Base-by-base conservation (phyloP, 2,888 invertebrate species). In the Neelides folsomi region DNA sequence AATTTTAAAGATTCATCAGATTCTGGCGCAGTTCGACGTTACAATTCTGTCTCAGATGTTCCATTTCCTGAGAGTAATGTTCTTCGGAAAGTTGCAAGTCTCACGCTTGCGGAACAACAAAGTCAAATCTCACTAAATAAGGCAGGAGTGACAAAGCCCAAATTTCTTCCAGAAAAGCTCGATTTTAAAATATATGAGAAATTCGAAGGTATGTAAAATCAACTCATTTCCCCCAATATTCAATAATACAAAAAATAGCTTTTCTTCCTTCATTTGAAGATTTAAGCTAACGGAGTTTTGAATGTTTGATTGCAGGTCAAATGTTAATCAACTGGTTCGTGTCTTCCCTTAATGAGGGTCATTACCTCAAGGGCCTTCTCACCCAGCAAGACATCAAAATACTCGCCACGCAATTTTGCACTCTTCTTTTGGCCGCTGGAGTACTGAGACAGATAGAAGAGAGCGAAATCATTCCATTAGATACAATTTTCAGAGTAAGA, bases 171-270 rank as follows among this genome's bases (percentile, higher is more conserved):
- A 2, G 85, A 86, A 69, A 89, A 87, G 72, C 76, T 89, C 65
- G 83, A 88, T 74, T 86, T 86, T 71, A 81, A 82, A 67, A 77
- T 85, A 57, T 85, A 84, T 70, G 86, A 90, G 72, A 89, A 88
- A 72, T 92, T 92, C 73, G 89, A 92, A 82, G 90, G 90, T 89
- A 73, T 73, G 74, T n/a, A n/a, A n/a, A n/a, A n/a, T n/a, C n/a
- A n/a, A n/a, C n/a, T n/a, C n/a, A n/a, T n/a, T n/a, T n/a, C n/a
- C n/a, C n/a, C n/a, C n/a, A n/a, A n/a, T n/a, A n/a, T n/a, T n/a
- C n/a, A n/a, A n/a, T n/a, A n/a, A n/a, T n/a, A n/a, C n/a, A n/a
- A n/a, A n/a, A n/a, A n/a, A n/a, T n/a, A n/a, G n/a, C n/a, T n/a
- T n/a, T n/a, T n/a, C n/a, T n/a, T n/a, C n/a, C n/a, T n/a, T n/a